phyloP scores from a whole-genome alignment of 2,888 invertebrate species.

The Apodemia zela region DNA sequence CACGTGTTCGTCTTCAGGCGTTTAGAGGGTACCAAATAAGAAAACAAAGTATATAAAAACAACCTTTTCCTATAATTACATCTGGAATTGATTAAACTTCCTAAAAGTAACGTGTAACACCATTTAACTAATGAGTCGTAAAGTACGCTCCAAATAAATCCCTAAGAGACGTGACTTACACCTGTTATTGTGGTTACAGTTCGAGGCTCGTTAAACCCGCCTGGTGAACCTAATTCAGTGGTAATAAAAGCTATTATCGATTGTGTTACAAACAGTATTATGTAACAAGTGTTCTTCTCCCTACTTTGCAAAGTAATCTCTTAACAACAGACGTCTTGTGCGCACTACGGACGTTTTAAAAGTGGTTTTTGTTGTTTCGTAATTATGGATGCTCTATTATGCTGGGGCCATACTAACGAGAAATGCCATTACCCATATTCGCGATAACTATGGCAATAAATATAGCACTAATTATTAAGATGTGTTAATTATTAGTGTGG shows the following conservation, averaged over 20 bases:
- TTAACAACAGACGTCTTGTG: conserved; percentile 51
- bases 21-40: neutral
- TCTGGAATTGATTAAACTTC: conserved; percentile 16
- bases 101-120: conserved; percentile 16
- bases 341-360: neutral
- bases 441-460: too few species aligned
- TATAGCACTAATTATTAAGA: too few species aligned
- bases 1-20: neutral
- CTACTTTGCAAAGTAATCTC: conserved; percentile 55
- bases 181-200: conserved; percentile 45
- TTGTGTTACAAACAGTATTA: conserved; percentile 8
- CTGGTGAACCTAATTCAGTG: conserved; percentile 19
- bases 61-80: conserved; percentile 16
- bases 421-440: too few species aligned
- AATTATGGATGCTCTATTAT: neutral
- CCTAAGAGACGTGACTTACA: conserved; percentile 36
- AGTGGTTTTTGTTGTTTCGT: neutral
- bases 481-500: too few species aligned
- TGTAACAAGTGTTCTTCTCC: conserved; percentile 21
- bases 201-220: conserved; percentile 22
- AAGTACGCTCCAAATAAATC: conserved; percentile 37
- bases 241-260: conserved; percentile 24
- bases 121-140: conserved; percentile 36
- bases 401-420: too few species aligned
- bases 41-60: neutral